phyloP scores from a whole-genome alignment of 2,797 vertebrate genomes.

The Hippoglossus hippoglossus region DNA sequence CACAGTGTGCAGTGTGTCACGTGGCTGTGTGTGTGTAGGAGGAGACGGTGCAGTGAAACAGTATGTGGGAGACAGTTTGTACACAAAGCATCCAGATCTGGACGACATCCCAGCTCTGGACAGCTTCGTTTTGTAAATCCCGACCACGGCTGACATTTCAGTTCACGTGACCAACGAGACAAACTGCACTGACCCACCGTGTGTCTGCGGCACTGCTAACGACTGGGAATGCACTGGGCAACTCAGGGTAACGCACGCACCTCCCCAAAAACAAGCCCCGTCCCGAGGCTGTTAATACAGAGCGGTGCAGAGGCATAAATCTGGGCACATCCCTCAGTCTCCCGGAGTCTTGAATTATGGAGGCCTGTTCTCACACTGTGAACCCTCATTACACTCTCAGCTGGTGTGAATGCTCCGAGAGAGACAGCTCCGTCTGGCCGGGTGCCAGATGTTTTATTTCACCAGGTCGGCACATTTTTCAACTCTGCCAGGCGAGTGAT shows the following conservation, averaged over 20 bases:
- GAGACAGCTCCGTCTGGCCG: conserved; percentile 67
- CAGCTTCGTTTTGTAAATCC: conserved; percentile 51
- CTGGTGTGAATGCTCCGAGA: conserved; percentile 67
- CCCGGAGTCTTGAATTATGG: conserved; percentile 68
- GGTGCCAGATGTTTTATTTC: conserved; percentile 77
- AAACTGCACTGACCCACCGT: too few species aligned
- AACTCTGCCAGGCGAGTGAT: conserved; percentile 57
- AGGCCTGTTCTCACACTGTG: conserved; percentile 68
- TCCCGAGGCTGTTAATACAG: conserved; percentile 49
- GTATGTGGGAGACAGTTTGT: neutral
- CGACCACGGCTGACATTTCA: conserved; percentile 28
- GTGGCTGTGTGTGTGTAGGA: too few species aligned
- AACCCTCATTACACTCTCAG: conserved; percentile 78
- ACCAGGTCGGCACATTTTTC: conserved; percentile 73
- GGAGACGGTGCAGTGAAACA: too few species aligned
- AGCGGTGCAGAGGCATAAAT: conserved; percentile 50
- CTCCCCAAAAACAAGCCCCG: too few species aligned
- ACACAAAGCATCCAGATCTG: conserved; percentile 25
- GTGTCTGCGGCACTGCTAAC: too few species aligned
- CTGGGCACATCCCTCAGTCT: conserved; percentile 66
- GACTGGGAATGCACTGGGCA: too few species aligned
- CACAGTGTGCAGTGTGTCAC: too few species aligned
- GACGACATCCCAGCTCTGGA: conserved; percentile 32
- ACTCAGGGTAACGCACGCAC: too few species aligned
- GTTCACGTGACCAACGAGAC: neutral